Evolutionary conservation across 2,797 vertebrate genomes (phyloP), one percentile per base, ranked within the genome.

Genomic region (Meda fulgida): DNA sequence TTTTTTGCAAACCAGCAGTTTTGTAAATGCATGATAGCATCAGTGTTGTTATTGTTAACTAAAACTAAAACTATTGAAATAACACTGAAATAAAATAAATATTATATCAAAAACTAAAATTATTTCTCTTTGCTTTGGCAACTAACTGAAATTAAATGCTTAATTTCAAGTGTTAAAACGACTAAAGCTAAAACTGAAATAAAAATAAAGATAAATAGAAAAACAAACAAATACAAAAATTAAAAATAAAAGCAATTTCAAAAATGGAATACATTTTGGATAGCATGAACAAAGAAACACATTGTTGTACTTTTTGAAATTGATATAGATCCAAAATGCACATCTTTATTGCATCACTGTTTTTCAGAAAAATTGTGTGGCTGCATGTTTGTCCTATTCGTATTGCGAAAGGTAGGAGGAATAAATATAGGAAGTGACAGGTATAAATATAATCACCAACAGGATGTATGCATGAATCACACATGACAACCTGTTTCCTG

Each of bases 401-500:
- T 81, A 86, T 90, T 73, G 10, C 4, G 18, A 73, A 72, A 72
- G 53, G 38, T 71, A 70, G 75, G 83, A 85, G 43, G 77, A 60
- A 71, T 73, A 80, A 72, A 79, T 71, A 84, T 78, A 79, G 67
- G 34, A 81, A 85, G 83, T 89, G 80, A 86, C 89, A 90, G 90
- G 91, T 92, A 92, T 91, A 91, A 73, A 82, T 88, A 82, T 80
- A 87, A 82, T 85, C 78, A 80, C 34, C 7, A 43, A 87, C 84
- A 88, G 90, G 86, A 88, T 89, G 85, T 84, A 86, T 86, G 43
- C 10, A 63, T 93, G 93, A 93, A 73, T 94, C 92, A 92, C 53
- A 48, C 58, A 1, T 23, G 80, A 84, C 90, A 92, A 89, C 91
- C 89, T 90, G 91, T 90, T 94, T 92, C 89, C 87, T 90, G 88